Percentiles rank a stretch among this genome's conserved stretches.
Evolutionary conservation across 2,888 invertebrate genomes (phyloP).

Genomic region (Microplitis manilae): DNA sequence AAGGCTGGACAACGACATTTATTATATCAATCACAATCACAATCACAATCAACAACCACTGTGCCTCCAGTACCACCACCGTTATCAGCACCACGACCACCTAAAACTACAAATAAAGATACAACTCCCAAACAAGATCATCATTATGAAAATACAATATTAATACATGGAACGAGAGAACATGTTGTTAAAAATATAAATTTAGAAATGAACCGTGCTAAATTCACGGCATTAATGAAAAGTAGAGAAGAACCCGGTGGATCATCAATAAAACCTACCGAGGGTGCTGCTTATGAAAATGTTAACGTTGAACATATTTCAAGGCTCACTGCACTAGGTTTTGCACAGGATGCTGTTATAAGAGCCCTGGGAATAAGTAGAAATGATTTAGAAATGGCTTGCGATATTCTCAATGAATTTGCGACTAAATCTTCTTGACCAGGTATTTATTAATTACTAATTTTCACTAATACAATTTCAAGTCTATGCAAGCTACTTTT

Average conservation of each 20-base stretch:
- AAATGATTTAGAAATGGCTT: slow-evolving; percentile 96
- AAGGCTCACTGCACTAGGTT: slow-evolving; percentile 90
- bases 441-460: slow-evolving; percentile 53
- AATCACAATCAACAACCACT: slow-evolving; percentile 42
- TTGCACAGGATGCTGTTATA: slow-evolving; percentile 91
- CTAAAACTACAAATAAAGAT: slow-evolving; percentile 59
- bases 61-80: slow-evolving; percentile 68
- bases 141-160: slow-evolving; percentile 74
- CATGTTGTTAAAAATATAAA: slow-evolving; percentile 69
- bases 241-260: slow-evolving; percentile 63
- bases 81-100: slow-evolving; percentile 63
- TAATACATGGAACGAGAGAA: slow-evolving; percentile 70
- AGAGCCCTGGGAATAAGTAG: slow-evolving; percentile 92
- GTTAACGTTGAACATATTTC: slow-evolving; percentile 93
- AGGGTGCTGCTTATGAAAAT: slow-evolving; percentile 83
- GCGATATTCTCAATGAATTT: slow-evolving; percentile 94
- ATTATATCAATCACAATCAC: slow-evolving; percentile 48
- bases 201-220: slow-evolving; percentile 64
- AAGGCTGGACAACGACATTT: slow-evolving; percentile 55
- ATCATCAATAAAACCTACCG: slow-evolving; percentile 58
- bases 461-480: background rate
- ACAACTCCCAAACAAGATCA: slow-evolving; percentile 70
- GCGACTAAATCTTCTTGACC: slow-evolving; percentile 77
- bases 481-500: background rate
- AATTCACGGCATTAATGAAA: slow-evolving; percentile 66